Percentiles rank a stretch among this genome's conserved stretches.
These are phyloP conservation scores for Yponomeuta sedellus DNA, from an alignment of 2,888 invertebrate species.

Conservation along the genomic window DNA sequence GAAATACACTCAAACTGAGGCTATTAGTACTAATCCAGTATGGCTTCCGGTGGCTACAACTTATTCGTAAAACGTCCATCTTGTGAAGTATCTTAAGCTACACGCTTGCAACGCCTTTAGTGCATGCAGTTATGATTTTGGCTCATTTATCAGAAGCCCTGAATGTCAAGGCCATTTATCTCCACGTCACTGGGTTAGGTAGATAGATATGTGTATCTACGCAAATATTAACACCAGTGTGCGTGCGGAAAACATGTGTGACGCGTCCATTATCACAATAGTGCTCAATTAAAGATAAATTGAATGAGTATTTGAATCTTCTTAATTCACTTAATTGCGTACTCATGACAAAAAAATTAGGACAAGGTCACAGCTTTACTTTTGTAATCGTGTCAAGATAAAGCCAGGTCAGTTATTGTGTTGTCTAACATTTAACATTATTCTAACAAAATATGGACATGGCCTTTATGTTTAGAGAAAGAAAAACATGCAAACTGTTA, in stretches of 20 bases:
- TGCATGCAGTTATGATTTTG: neutral
- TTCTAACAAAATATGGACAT: too few species aligned
- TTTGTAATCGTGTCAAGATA: too few species aligned
- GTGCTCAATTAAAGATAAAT: neutral
- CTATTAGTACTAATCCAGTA: too few species aligned
- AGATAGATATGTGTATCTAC: neutral
- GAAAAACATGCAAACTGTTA: too few species aligned
- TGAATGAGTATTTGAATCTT: too few species aligned
- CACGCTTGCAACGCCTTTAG: neutral
- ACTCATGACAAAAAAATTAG: neutral
- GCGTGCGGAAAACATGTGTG: neutral
- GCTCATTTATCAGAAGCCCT: slow-evolving; percentile 1
- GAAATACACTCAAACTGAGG: too few species aligned
- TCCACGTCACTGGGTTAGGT: neutral
- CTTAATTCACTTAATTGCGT: neutral
- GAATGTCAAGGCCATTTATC: slow-evolving; percentile 7
- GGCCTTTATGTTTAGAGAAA: too few species aligned
- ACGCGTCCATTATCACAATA: neutral
- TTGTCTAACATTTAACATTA: too few species aligned
- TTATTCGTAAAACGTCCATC: too few species aligned
- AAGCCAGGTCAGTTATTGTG: too few species aligned
- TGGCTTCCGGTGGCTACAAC: too few species aligned
- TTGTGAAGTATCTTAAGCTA: neutral
- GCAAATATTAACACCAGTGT: neutral
- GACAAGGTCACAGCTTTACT: neutral